Conservation (phyloP, 35 echinoderm and acorn worm species). For the Hemicentrotus pulcherrimus region DNA sequence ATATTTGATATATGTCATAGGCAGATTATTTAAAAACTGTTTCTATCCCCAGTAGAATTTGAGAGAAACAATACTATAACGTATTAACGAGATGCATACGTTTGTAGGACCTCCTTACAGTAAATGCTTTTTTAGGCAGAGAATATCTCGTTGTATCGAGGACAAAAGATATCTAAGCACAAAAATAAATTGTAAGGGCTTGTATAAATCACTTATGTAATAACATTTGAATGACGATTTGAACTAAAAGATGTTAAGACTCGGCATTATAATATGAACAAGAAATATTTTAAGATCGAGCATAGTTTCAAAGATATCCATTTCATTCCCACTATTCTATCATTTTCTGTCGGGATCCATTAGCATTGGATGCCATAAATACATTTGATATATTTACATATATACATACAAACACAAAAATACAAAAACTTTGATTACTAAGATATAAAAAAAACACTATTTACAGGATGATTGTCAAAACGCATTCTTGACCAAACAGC, state of each 20-base stretch:
- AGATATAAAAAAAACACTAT: background rate
- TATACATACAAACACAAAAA: background rate
- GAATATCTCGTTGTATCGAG: too few relatives aligned
- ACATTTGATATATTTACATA: slow-evolving; percentile 1
- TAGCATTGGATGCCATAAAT: slow-evolving; percentile 28
- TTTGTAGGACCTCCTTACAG: background rate
- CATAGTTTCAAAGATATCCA: background rate
- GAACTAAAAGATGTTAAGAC: background rate
- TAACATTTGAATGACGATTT: too few relatives aligned
- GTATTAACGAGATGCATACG: background rate
- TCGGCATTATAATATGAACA: background rate
- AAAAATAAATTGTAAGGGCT: background rate
- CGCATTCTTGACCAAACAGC: slow-evolving; percentile 23
- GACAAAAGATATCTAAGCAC: background rate
- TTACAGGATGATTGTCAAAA: slow-evolving; percentile 34
- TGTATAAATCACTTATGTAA: background rate
- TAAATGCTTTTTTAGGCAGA: background rate
- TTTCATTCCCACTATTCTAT: background rate
- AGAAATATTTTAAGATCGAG: background rate
- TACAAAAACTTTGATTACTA: background rate
- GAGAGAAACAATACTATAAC: background rate
- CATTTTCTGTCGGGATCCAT: background rate
- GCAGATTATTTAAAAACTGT: background rate
- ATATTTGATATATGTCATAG: background rate
- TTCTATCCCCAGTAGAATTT: background rate